Evolutionary conservation across 2,888 invertebrate genomes (phyloP).

Genomic region (Melieria picta): DNA sequence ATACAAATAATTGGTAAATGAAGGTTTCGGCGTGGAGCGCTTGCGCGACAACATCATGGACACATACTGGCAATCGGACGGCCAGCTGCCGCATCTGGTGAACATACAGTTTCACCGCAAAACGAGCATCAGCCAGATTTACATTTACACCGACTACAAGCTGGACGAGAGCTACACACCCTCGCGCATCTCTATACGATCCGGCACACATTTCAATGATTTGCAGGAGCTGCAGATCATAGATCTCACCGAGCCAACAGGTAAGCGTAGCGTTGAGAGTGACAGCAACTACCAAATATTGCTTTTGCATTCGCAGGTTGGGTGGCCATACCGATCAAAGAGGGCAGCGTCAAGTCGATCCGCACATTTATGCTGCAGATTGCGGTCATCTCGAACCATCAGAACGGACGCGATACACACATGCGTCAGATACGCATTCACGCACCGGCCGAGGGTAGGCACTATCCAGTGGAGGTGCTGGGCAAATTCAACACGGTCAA

Average conservation of each 20-base stretch:
- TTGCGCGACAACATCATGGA: slow-evolving; percentile 94
- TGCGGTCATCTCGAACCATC: slow-evolving; percentile 97
- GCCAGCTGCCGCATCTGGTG: slow-evolving; percentile 96
- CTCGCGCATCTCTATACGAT: slow-evolving; percentile 89
- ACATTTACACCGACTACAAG: slow-evolving; percentile 97
- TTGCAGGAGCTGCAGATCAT: slow-evolving; percentile 94
- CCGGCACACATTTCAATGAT: slow-evolving; percentile 96
- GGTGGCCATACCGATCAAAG: slow-evolving; percentile 93
- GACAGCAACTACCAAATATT: not conserved
- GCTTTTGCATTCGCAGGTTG: slow-evolving; percentile 74
- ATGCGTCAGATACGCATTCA: slow-evolving; percentile 97
- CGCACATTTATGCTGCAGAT: slow-evolving; percentile 97
- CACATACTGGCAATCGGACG: slow-evolving; percentile 99
- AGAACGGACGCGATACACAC: slow-evolving; percentile 98
- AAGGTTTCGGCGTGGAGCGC: slow-evolving; percentile 98
- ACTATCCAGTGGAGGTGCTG: slow-evolving; percentile 73
- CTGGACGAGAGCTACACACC: slow-evolving; percentile 99
- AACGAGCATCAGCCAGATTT: slow-evolving; percentile 94
- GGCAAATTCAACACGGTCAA: slow-evolving; percentile 84
- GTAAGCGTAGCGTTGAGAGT: slow-evolving; percentile 47
- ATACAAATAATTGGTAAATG: not conserved
- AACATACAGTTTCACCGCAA: slow-evolving; percentile 96
- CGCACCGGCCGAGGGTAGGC: slow-evolving; percentile 76
- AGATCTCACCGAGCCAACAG: slow-evolving; percentile 91
- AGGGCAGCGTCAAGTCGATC: slow-evolving; percentile 86